Conservation (phyloP, 2,888 invertebrate genomes). For the Rhamphomyia laevipes region DNA sequence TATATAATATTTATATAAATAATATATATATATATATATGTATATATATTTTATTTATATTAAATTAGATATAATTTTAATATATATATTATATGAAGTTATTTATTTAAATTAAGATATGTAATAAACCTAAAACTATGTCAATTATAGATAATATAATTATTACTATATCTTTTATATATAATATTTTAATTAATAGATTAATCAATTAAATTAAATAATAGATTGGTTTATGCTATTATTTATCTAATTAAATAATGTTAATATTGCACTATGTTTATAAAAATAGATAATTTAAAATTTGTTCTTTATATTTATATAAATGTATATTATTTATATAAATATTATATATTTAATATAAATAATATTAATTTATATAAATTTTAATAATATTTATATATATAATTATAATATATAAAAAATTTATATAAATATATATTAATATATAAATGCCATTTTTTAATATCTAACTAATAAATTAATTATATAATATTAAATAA, state of each 20-base stretch:
- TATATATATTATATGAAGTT: constrained; percentile 10
- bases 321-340: constrained; percentile 2
- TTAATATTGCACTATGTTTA: constrained; percentile 1
- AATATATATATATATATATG: constrained; percentile 2
- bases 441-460: constrained; percentile 9
- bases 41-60: constrained; percentile 9
- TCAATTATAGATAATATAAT: too few species aligned
- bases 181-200: constrained; percentile 6
- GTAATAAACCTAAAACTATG: too few species aligned
- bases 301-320: constrained; percentile 10
- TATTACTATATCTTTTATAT: constrained; percentile 1
- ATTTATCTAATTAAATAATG: constrained; percentile 1
- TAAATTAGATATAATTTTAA: constrained; percentile 5
- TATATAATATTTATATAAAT: constrained; percentile 1
- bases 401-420: constrained; percentile 13
- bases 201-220: constrained; percentile 5
- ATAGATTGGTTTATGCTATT: neutral
- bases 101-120: constrained; percentile 1
- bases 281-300: constrained; percentile 11
- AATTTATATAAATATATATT: constrained; percentile 15
- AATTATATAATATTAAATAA: constrained; percentile 13
- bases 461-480: constrained; percentile 12
- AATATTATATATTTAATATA: constrained; percentile 20
- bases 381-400: constrained; percentile 20
- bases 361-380: constrained; percentile 20